These are phyloP conservation scores for Brachionichthys hirsutus DNA, from an alignment of 2,113 vertebrate species.

Conservation along the genomic window DNA sequence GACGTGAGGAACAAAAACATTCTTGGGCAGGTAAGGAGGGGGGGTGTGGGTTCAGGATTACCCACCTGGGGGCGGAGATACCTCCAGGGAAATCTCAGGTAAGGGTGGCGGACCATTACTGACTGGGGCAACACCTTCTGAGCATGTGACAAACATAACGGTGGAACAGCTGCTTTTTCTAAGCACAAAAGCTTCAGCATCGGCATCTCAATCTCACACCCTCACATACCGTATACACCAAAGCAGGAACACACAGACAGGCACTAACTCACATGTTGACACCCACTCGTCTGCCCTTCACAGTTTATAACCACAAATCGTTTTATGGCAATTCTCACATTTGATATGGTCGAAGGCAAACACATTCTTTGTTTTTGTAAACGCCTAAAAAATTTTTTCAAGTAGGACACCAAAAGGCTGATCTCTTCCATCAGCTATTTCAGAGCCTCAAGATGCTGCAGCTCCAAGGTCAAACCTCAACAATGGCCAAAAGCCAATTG, in stretches of 20 bases:
- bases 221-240: background rate
- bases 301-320: conserved; percentile 8
- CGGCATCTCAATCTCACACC: conserved; percentile 31
- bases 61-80: conserved; percentile 79
- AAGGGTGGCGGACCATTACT: conserved; percentile 63
- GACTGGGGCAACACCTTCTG: conserved; percentile 77
- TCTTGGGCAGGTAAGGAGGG: conserved; percentile 18
- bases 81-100: conserved; percentile 76
- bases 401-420: conserved; percentile 17
- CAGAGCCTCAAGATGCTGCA: conserved; percentile 54
- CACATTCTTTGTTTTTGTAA: background rate
- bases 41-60: conserved; percentile 58
- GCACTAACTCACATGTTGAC: conserved; percentile 4
- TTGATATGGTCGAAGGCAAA: too few relatives aligned
- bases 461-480: conserved; percentile 69
- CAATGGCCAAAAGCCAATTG: conserved; percentile 36
- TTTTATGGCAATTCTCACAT: conserved; percentile 1
- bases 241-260: conserved; percentile 10
- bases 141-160: conserved; percentile 78
- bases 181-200: conserved; percentile 70
- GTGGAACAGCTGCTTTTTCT: conserved; percentile 67
- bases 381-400: conserved; percentile 24
- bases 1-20: conserved; percentile 58
- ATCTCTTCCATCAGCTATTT: conserved; percentile 8
- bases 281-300: conserved; percentile 38